Conservation (phyloP, 2,113 vertebrate genomes). For the Alouatta palliata region DNA sequence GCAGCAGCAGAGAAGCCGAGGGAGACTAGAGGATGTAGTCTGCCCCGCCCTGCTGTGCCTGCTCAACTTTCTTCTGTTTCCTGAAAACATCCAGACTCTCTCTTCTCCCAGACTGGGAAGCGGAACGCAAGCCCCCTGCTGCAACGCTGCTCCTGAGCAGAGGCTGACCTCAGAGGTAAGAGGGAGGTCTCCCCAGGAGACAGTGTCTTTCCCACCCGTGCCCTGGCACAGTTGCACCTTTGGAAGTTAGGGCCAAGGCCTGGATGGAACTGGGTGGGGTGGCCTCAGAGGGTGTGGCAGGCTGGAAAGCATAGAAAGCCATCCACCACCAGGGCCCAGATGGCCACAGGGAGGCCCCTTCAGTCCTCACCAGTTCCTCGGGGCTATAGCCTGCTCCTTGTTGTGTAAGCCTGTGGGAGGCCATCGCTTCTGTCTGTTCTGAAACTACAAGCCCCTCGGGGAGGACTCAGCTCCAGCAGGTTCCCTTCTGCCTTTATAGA, state of each 20-base stretch:
- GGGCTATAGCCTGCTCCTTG: background rate
- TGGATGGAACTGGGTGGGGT: background rate
- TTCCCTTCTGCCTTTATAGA: background rate
- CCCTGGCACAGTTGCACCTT: background rate
- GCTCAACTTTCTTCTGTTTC: background rate
- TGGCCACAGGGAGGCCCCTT: background rate
- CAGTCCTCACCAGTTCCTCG: background rate
- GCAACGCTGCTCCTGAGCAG: background rate
- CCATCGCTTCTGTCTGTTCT: background rate
- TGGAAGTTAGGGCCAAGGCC: background rate
- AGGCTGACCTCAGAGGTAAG: conserved; percentile 49
- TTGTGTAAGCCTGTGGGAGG: background rate
- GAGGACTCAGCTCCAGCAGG: background rate
- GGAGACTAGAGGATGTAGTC: background rate
- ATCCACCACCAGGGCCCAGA: background rate
- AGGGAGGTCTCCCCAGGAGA: background rate
- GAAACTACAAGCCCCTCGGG: background rate
- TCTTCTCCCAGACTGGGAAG: background rate
- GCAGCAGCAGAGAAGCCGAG: too few species aligned
- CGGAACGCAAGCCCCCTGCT: background rate
- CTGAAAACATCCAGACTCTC: background rate
- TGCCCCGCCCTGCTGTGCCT: background rate
- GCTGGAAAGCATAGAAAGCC: too few species aligned
- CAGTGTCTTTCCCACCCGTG: background rate
- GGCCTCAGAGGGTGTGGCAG: background rate